phyloP scores from a whole-genome alignment of 2,888 invertebrate genomes.

The Blastobasis lacticolella region DNA sequence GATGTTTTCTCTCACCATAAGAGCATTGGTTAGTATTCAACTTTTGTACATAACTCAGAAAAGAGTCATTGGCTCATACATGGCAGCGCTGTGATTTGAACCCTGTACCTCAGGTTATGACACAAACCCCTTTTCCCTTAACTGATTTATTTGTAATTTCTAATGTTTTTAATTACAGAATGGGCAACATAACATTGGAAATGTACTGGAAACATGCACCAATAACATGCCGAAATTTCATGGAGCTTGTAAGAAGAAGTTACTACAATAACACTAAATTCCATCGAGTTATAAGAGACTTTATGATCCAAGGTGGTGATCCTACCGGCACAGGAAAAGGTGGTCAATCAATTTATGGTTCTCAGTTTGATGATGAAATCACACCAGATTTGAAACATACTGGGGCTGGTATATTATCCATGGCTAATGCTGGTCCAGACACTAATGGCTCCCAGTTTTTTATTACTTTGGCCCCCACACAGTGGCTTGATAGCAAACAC shows the following conservation, averaged over 20 bases:
- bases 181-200: conserved; percentile 94
- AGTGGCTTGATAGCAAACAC: conserved; percentile 98
- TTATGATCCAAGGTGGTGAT: conserved; percentile 97
- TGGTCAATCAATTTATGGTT: conserved; percentile 97
- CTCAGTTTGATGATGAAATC: conserved; percentile 96
- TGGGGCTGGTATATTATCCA: conserved; percentile 92
- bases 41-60: background rate
- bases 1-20: background rate
- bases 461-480: conserved; percentile 95
- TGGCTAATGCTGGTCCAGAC: conserved; percentile 99
- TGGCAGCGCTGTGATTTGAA: background rate
- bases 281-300: conserved; percentile 95
- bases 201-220: conserved; percentile 99
- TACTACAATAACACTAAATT: conserved; percentile 98
- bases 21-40: background rate
- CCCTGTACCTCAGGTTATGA: background rate
- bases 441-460: conserved; percentile 99
- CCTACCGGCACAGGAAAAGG: conserved; percentile 98
- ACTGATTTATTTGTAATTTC: background rate
- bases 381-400: conserved; percentile 95
- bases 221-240: conserved; percentile 97
- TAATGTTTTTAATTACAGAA: conserved; percentile 70
- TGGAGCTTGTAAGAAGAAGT: conserved; percentile 92
- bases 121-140: background rate
- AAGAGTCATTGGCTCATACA: no score